Percentiles rank a stretch among this genome's conserved stretches.
These are phyloP conservation scores for Spilosoma lubricipeda DNA, from an alignment of 2,888 invertebrate genomes.

Conservation along the genomic window DNA sequence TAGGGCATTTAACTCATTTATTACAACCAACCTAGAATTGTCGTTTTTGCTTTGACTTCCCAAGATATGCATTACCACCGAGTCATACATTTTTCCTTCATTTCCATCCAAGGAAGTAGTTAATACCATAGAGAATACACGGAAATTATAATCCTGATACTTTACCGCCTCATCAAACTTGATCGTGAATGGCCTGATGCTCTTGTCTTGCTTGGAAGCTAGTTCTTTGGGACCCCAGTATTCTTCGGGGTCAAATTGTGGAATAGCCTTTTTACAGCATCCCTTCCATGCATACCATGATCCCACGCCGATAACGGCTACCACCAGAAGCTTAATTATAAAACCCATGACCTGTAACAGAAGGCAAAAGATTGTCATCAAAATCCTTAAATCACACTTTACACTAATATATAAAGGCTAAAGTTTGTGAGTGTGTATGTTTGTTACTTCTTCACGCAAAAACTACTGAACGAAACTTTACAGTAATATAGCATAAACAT, in stretches of 20 bases:
- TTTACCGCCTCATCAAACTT: conserved; percentile 85
- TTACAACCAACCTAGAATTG: too few species aligned
- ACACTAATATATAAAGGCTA: too few species aligned
- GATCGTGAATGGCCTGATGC: conserved; percentile 87
- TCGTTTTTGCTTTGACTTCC: background rate
- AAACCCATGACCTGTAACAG: conserved; percentile 38
- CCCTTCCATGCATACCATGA: conserved; percentile 39
- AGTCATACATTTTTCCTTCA: background rate
- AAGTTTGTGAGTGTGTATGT: too few species aligned
- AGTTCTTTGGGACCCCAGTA: conserved; percentile 87
- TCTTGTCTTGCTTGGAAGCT: conserved; percentile 78
- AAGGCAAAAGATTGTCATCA: background rate
- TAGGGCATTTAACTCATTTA: too few species aligned
- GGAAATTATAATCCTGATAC: background rate
- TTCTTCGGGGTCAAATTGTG: conserved; percentile 65
- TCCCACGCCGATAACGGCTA: conserved; percentile 44
- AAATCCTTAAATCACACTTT: too few species aligned
- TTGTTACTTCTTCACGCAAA: too few species aligned
- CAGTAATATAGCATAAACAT: too few species aligned
- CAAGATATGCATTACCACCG: background rate
- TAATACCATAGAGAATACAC: background rate
- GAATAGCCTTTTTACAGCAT: conserved; percentile 27
- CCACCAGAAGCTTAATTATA: conserved; percentile 37
- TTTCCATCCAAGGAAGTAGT: background rate
- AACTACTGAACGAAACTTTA: too few species aligned